Conservation (phyloP, 2,888 invertebrate species). For the Diaperis boleti region DNA sequence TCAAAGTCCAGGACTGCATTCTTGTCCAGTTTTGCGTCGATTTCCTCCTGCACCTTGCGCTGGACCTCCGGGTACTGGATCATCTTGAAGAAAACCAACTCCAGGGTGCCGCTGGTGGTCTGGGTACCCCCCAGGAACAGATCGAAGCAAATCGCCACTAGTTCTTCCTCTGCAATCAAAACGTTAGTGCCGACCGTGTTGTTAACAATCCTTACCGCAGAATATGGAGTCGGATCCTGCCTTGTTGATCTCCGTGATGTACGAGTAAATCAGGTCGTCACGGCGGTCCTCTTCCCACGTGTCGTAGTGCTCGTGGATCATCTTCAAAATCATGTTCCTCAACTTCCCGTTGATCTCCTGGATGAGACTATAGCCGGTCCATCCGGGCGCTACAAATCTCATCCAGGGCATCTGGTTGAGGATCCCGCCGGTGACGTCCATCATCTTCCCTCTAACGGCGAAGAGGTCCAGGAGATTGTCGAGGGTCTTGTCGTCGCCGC, state of each 20-base stretch:
- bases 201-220: background rate
- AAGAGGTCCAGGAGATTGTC: constrained; percentile 67
- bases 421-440: constrained; percentile 65
- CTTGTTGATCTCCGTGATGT: constrained; percentile 70
- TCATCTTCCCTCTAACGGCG: constrained; percentile 67
- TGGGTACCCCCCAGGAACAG: constrained; percentile 79
- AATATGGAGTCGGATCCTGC: background rate
- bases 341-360: constrained; percentile 70
- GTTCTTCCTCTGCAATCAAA: constrained; percentile 69
- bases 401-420: constrained; percentile 74
- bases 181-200: too few relatives aligned
- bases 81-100: constrained; percentile 72
- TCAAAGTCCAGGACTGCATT: constrained; percentile 65
- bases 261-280: constrained; percentile 74
- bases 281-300: constrained; percentile 65
- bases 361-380: constrained; percentile 73
- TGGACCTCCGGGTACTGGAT: constrained; percentile 72
- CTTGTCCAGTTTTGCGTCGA: constrained; percentile 64
- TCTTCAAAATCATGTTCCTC: constrained; percentile 69
- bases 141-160: constrained; percentile 75
- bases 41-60: constrained; percentile 69
- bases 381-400: constrained; percentile 72
- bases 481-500: constrained; percentile 64
- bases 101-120: constrained; percentile 76
- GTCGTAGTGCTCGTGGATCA: constrained; percentile 70